Conservation (phyloP, 1,140 invertebrate species). For the Apocrypta bakeri region DNA sequence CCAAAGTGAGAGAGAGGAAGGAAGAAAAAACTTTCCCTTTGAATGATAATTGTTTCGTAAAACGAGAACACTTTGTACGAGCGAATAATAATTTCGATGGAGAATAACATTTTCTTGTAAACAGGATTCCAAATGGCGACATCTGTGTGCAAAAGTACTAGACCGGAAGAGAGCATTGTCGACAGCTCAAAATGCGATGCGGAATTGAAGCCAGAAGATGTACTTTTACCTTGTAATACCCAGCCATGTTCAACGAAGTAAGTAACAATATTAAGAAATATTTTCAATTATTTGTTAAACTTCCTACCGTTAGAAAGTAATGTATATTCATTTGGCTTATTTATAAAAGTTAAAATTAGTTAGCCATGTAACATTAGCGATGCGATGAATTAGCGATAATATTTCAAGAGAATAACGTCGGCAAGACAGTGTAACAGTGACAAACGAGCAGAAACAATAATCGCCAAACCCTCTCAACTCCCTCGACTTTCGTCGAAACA, state of each 20-base stretch:
- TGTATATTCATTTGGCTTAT: no score
- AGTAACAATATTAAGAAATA: constrained; percentile 67
- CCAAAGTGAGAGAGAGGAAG: no score
- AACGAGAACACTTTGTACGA: no score
- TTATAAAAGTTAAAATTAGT: no score
- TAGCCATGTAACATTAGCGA: no score
- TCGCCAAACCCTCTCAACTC: background rate
- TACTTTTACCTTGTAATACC: constrained; percentile 87
- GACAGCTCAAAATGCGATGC: constrained; percentile 87
- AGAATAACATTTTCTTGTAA: background rate
- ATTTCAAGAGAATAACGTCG: background rate
- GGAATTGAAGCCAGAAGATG: constrained; percentile 82
- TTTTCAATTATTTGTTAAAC: no score
- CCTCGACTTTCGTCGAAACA: background rate
- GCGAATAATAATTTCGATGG: background rate
- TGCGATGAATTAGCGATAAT: background rate
- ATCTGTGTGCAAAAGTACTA: constrained; percentile 83
- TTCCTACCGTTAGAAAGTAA: no score
- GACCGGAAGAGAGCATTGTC: constrained; percentile 83
- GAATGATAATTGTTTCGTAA: no score
- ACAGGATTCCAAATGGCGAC: constrained; percentile 90
- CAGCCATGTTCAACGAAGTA: constrained; percentile 91
- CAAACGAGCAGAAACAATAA: background rate
- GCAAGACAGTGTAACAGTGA: background rate
- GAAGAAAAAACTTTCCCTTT: no score